Percentiles rank a stretch among this genome's conserved stretches.
phyloP scores from a whole-genome alignment of 2,888 invertebrate genomes.

The Trissolcus japonicus region DNA sequence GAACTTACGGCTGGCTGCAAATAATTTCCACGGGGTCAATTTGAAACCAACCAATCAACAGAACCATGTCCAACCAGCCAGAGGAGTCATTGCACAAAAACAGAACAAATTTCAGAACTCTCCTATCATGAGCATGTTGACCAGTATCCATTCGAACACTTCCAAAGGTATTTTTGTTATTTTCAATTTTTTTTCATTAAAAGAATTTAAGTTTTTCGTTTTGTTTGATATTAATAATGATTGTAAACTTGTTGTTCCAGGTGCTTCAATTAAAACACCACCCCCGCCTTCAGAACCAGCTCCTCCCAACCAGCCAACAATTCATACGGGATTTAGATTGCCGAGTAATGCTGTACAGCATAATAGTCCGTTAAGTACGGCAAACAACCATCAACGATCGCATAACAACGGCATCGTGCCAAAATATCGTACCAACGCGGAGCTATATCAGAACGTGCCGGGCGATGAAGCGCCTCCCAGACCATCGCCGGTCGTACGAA shows the following conservation, averaged over 20 bases:
- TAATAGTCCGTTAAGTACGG: constrained; percentile 14
- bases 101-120: constrained; percentile 61
- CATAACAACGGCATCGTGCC: constrained; percentile 5
- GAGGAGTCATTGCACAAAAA: constrained; percentile 25
- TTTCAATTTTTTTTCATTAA: too few species aligned
- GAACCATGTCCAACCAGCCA: constrained; percentile 17
- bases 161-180: constrained; percentile 57
- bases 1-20: constrained; percentile 2
- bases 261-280: constrained; percentile 62
- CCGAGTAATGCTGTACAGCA: constrained; percentile 58
- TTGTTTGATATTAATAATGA: neutral
- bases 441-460: constrained; percentile 38
- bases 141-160: constrained; percentile 58
- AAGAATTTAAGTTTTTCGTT: neutral
- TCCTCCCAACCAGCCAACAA: constrained; percentile 75
- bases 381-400: neutral
- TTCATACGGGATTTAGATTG: constrained; percentile 67
- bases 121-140: constrained; percentile 66
- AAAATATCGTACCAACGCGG: constrained; percentile 26
- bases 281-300: constrained; percentile 77
- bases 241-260: constrained; percentile 40
- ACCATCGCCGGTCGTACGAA: constrained; percentile 72
- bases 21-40: constrained; percentile 7
- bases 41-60: constrained; percentile 6
- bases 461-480: constrained; percentile 6